These are phyloP conservation scores for Sternarchorhynchus goeldii DNA, from an alignment of 2,797 vertebrate genomes.

Conservation along the genomic window DNA sequence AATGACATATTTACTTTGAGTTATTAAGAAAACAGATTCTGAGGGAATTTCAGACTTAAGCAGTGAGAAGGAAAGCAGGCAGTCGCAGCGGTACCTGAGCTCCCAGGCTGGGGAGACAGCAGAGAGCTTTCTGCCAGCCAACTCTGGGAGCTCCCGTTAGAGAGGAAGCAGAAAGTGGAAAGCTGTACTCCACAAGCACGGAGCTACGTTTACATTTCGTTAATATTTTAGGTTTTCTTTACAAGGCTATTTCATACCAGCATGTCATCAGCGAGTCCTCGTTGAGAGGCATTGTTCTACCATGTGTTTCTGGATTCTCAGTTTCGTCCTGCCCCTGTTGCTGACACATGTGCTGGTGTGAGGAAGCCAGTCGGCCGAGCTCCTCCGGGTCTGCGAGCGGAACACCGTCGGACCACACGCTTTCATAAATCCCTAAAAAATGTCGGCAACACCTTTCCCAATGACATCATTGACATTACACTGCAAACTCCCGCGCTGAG, in stretches of 20 bases:
- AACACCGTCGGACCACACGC: not conserved
- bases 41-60: slow-evolving; percentile 18
- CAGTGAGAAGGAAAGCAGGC: slow-evolving; percentile 20
- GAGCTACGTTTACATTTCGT: slow-evolving; percentile 19
- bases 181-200: slow-evolving; percentile 34
- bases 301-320: slow-evolving; percentile 28
- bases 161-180: slow-evolving; percentile 31
- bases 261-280: slow-evolving; percentile 24
- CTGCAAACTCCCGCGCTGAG: slow-evolving; percentile 39
- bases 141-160: slow-evolving; percentile 49
- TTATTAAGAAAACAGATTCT: not conserved
- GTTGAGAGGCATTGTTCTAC: slow-evolving; percentile 9
- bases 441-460: slow-evolving; percentile 41
- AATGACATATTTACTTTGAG: slow-evolving; percentile 20
- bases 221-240: slow-evolving; percentile 10
- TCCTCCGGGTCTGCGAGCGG: slow-evolving; percentile 32
- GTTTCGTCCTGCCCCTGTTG: slow-evolving; percentile 27
- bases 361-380: slow-evolving; percentile 17
- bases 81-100: slow-evolving; percentile 31
- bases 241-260: slow-evolving; percentile 33
- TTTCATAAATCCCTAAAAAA: slow-evolving; percentile 53
- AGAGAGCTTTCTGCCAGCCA: slow-evolving; percentile 43
- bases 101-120: slow-evolving; percentile 17
- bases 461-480: slow-evolving; percentile 54
- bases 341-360: slow-evolving; percentile 34